Conservation (phyloP, 2,113 vertebrate genomes). For the Mellivora capensis region DNA sequence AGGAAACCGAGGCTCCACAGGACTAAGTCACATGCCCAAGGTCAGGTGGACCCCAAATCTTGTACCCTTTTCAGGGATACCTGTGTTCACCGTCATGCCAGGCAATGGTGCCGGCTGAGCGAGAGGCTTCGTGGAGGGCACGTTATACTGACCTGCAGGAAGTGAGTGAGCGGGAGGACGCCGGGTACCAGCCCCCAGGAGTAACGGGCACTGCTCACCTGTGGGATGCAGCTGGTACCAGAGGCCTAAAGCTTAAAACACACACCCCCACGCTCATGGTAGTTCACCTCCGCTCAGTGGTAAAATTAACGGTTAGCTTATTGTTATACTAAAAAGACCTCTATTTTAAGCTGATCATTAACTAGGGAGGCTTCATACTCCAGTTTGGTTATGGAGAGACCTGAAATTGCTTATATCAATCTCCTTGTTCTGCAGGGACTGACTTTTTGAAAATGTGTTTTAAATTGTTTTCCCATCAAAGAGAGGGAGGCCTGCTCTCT, state of each 20-base stretch:
- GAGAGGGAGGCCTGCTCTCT: neutral
- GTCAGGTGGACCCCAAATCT: neutral
- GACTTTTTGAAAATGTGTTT: neutral
- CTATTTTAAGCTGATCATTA: constrained; percentile 81
- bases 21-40: neutral
- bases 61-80: neutral
- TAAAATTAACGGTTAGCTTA: constrained; percentile 80
- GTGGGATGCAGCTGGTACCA: neutral
- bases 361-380: constrained; percentile 76
- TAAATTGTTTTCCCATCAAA: constrained; percentile 11
- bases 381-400: constrained; percentile 73
- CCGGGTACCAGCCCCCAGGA: accelerated
- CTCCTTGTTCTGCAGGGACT: constrained; percentile 67
- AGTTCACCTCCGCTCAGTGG: constrained; percentile 73
- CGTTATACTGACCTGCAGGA: neutral
- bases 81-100: neutral
- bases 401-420: constrained; percentile 75
- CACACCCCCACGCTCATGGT: constrained; percentile 8
- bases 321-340: constrained; percentile 69
- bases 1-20: neutral
- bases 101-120: accelerated
- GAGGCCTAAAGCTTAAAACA: constrained; percentile 47
- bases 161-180: accelerated
- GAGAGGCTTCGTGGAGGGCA: neutral
- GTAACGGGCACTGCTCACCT: neutral